phyloP scores from a whole-genome alignment of 2,888 invertebrate species.

The Tipula helvola region DNA sequence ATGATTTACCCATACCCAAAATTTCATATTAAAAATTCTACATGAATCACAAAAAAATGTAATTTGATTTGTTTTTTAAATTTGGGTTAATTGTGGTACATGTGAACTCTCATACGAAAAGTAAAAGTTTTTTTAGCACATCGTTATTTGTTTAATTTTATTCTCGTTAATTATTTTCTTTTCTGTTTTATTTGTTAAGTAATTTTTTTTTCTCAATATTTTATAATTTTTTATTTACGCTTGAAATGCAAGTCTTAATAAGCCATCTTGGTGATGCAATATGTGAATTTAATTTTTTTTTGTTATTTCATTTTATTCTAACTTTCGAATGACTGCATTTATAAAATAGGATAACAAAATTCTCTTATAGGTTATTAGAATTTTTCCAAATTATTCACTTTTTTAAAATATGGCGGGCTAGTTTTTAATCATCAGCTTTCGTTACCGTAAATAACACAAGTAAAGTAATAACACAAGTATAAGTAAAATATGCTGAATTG shows the following conservation, averaged over 20 bases:
- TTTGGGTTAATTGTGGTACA: not conserved
- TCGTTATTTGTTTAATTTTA: not conserved
- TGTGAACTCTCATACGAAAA: not conserved
- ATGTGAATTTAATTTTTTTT: not conserved
- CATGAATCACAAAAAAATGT: not conserved
- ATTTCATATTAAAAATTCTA: not conserved
- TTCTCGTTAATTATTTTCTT: not conserved
- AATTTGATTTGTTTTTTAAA: not conserved
- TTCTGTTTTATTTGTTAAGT: not conserved
- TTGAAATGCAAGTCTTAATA: not conserved
- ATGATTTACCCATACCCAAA: not conserved
- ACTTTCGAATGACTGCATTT: too few species aligned
- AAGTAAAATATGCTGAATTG: too few species aligned
- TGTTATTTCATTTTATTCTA: too few species aligned
- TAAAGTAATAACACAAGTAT: too few species aligned
- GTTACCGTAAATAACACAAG: too few species aligned
- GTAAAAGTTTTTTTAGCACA: not conserved
- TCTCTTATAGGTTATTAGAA: too few species aligned
- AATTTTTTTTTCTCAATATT: not conserved
- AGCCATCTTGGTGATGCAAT: not conserved
- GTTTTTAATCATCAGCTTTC: too few species aligned
- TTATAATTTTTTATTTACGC: not conserved
- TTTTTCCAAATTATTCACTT: too few species aligned
- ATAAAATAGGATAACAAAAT: too few species aligned
- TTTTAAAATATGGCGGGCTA: too few species aligned